phyloP scores from a whole-genome alignment of 2,113 vertebrate genomes.

The Cichladusa arquata region DNA sequence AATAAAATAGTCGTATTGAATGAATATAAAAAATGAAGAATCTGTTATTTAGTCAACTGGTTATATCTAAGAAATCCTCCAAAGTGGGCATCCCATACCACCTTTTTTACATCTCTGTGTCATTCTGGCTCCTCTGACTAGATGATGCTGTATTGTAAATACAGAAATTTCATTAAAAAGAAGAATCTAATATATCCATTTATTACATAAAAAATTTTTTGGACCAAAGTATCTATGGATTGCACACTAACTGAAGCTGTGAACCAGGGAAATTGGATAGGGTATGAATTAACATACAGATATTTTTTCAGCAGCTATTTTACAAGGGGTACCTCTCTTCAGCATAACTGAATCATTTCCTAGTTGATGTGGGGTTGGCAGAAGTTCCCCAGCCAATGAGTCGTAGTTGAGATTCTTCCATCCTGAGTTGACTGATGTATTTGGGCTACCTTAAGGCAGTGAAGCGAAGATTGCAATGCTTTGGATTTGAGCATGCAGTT shows the following conservation, averaged over 20 bases:
- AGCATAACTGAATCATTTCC: not conserved
- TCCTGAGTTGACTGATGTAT: not conserved
- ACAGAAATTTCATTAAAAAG: not conserved
- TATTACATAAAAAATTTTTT: not conserved
- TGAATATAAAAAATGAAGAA: not conserved
- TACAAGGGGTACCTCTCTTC: not conserved
- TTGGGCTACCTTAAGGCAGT: not conserved
- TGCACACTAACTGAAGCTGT: not conserved
- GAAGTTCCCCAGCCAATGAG: not conserved
- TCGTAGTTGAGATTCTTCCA: not conserved
- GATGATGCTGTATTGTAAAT: not conserved
- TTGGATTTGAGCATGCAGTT: not conserved
- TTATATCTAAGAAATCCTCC: not conserved
- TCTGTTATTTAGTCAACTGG: not conserved
- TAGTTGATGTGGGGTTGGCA: not conserved
- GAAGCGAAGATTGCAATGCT: not conserved
- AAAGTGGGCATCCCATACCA: not conserved
- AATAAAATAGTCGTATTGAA: not conserved
- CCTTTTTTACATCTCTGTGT: not conserved
- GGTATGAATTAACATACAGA: not conserved
- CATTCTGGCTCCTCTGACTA: not conserved
- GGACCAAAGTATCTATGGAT: not conserved
- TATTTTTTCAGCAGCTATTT: not conserved
- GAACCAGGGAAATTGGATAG: not conserved
- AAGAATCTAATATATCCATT: not conserved